Base-by-base conservation (phyloP, 2,888 invertebrate species). In the Cactoblastis cactorum region DNA sequence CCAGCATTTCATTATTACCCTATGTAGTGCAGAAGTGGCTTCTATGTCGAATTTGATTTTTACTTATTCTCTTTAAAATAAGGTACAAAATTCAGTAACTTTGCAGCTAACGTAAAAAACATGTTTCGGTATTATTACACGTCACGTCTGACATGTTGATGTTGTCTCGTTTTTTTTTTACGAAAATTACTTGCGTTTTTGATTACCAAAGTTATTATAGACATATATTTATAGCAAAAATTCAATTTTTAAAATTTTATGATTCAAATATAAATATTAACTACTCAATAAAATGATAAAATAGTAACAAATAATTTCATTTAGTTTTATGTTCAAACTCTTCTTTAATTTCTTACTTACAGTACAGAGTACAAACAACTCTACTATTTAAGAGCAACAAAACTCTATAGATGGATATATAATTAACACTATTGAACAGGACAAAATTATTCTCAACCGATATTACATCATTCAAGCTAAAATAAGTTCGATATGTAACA, bases 1-100 rank as follows among this genome's bases (percentile, higher is more conserved):
- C 68, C 68, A 72, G 81, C 80, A 83, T 86, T 85, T 85, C 84
- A 86, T 86, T 86, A 85, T 72, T 66, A 67, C 75, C 77, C 72
- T 34, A 37, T 46, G 22, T 48, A 43, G 43, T 37, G 28, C 47
- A 48, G 17, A 28, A 37, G 37, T 28, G 24, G 22, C 47, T 35
- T 24, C 47, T 56, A 52, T 43, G 43, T 17, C 43, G 15, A 43
- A 17, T 43, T 43, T 43, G 14, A 43, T 43, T 43, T 43, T 15
- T 43, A 43, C 43, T 43, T 43, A 28, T 17, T 15, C n/a, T 5
- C 3, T 1, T 24, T 9, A 4, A 0, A 9, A 17, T 43, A 43
- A 43, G 28, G 43, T 46, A 22, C 18, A 22, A 46, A 35, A 6
- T 46, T 2, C 34, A 35, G 9, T 19, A 46, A 22, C 22, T 9